phyloP scores from a whole-genome alignment of 1,140 invertebrate genomes.

The Piezodorus guildinii region DNA sequence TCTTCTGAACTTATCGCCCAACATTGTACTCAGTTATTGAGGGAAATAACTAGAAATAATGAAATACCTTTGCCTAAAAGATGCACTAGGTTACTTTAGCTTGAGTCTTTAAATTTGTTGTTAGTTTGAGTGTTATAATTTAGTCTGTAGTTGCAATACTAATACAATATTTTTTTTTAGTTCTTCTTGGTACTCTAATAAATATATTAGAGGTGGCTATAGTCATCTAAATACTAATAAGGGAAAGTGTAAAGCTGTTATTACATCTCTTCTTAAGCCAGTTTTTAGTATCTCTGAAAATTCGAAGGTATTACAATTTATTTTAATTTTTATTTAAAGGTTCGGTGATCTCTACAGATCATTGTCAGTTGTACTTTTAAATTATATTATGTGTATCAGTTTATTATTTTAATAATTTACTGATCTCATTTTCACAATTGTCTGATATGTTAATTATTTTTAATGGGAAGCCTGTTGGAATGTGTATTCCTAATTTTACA shows the following conservation, averaged over 20 bases:
- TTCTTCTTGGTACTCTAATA: constrained; percentile 13
- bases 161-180: neutral
- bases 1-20: constrained; percentile 43
- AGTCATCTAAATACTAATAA: constrained; percentile 5
- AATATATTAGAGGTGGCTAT: constrained; percentile 17
- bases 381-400: no score
- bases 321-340: neutral
- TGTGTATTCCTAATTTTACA: no score
- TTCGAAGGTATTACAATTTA: neutral
- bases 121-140: no score
- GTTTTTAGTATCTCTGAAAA: neutral
- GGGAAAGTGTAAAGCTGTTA: neutral
- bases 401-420: no score
- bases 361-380: no score
- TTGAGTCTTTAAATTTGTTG: no score
- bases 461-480: no score
- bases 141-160: no score
- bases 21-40: constrained; percentile 43
- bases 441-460: no score
- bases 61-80: constrained; percentile 41
- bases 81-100: neutral
- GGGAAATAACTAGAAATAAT: constrained; percentile 41
- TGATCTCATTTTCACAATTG: no score
- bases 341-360: no score
- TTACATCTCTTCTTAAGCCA: neutral